Conservation (phyloP, 2,797 vertebrate species). For the Takifugu ocellatus region DNA sequence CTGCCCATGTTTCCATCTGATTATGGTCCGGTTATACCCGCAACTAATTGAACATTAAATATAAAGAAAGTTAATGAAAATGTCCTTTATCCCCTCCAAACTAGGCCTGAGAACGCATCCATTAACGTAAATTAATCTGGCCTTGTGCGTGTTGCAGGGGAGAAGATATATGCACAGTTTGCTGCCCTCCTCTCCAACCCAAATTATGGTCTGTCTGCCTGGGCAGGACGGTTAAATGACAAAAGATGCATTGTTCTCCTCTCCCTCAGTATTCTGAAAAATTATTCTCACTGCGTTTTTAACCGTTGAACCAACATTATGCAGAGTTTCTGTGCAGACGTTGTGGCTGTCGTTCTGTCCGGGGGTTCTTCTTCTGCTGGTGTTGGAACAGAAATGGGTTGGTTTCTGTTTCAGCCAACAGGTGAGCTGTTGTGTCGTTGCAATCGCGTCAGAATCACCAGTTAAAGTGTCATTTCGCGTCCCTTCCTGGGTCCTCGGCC, state of each 20-base stretch:
- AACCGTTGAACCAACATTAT: slow-evolving; percentile 34
- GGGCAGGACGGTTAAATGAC: slow-evolving; percentile 66
- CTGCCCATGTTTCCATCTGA: slow-evolving; percentile 83
- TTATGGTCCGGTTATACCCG: slow-evolving; percentile 83
- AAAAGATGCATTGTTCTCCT: slow-evolving; percentile 64
- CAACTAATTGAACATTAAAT: slow-evolving; percentile 88
- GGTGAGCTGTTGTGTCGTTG: background rate
- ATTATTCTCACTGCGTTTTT: slow-evolving; percentile 50
- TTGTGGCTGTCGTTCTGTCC: slow-evolving; percentile 13
- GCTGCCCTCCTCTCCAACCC: slow-evolving; percentile 57
- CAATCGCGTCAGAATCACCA: background rate
- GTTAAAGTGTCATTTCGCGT: slow-evolving; percentile 1
- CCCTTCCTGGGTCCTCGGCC: slow-evolving; percentile 9
- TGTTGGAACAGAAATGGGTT: slow-evolving; percentile 1
- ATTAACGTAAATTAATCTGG: slow-evolving; percentile 81
- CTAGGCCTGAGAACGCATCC: slow-evolving; percentile 85
- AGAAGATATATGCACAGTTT: slow-evolving; percentile 70
- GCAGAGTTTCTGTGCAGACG: slow-evolving; percentile 21
- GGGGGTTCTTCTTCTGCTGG: slow-evolving; percentile 29
- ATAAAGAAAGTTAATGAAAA: slow-evolving; percentile 89
- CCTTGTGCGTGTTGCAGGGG: slow-evolving; percentile 63
- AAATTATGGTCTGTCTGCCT: slow-evolving; percentile 61
- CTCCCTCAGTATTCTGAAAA: slow-evolving; percentile 45
- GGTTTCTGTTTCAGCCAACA: slow-evolving; percentile 15
- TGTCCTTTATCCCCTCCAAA: slow-evolving; percentile 86